Evolutionary conservation across 2,888 invertebrate species (phyloP).

Genomic region (Euplagia quadripunctaria): DNA sequence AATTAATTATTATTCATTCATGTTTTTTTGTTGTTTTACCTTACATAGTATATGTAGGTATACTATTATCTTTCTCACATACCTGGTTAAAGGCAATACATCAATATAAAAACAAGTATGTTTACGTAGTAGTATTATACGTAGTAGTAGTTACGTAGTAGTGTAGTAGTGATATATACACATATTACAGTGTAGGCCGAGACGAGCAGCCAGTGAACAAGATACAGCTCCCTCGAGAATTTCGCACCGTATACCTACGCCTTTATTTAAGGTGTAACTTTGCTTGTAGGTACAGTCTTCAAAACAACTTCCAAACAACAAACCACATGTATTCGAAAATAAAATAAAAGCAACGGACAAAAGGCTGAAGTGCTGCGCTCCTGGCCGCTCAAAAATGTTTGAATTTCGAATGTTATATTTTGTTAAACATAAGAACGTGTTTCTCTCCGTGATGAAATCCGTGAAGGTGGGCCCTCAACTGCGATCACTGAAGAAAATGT

Average conservation of each 20-base stretch:
- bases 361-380: too few relatives aligned
- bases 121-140: too few relatives aligned
- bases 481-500: too few relatives aligned
- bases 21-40: background rate
- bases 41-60: background rate
- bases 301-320: background rate
- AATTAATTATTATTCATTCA: too few relatives aligned
- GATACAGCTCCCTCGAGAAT: constrained; percentile 53
- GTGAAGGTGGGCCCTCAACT: too few relatives aligned
- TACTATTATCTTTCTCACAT: background rate
- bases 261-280: constrained; percentile 46
- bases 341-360: background rate
- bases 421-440: too few relatives aligned
- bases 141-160: too few relatives aligned
- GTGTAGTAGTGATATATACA: constrained; percentile 26
- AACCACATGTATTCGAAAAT: background rate
- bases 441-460: too few relatives aligned
- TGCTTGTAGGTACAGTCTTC: constrained; percentile 20
- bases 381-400: too few relatives aligned
- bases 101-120: too few relatives aligned
- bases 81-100: too few relatives aligned
- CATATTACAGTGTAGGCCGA: constrained; percentile 50
- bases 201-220: constrained; percentile 51
- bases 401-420: too few relatives aligned
- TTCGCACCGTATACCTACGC: constrained; percentile 30